Evolutionary conservation across 2,797 vertebrate genomes (phyloP), one percentile per base, ranked within the genome.

Genomic region (Neosalanx taihuensis): DNA sequence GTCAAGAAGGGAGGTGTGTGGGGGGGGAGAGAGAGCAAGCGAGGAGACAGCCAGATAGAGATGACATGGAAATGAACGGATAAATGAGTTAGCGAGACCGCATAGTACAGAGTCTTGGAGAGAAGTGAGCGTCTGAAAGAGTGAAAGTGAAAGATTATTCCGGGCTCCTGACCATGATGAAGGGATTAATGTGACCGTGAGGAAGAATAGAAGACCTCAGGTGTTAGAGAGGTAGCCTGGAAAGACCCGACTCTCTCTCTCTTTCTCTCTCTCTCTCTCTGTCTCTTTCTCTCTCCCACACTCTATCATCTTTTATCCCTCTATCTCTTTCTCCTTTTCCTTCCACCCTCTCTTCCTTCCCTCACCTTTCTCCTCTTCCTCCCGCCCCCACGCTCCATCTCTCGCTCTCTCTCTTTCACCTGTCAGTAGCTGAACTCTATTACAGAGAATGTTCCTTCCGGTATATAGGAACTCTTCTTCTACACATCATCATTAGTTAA

Each of bases 201-300:
- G 35, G 30, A 33, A 33, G 29, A 0, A 4, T 33, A 6, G 15
- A 33, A 66, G 70, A n/a, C 7, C 23, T 23, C 20, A 23, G 65
- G 73, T 70, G 69, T 65, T 13, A 60, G 63, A 76, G 76, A 78
- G 71, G 74, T 68, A 31, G 66, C 69, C 69, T 63, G n/a, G 64
- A 75, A 74, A 78, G 71, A 53, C 30, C 60, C 26, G 6, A 7
- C 57, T 59, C 57, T 23, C 9, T n/a, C 57, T 23, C 57, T 6
- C 57, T 26, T 23, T 26, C 20, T 13, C 23, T 60, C 56, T 60
- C 58, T 60, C 58, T 60, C 58, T 30, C 58, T 60, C 58, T 13
- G 7, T 60, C 58, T 60, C 23, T 60, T 12, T 60, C 58, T 5
- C 26, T n/a, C n/a, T n/a, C 57, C 9, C 57, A n/a, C n/a, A n/a